Evolutionary conservation across 1,140 invertebrate species (phyloP).

Genomic region (Drosophila sechellia): DNA sequence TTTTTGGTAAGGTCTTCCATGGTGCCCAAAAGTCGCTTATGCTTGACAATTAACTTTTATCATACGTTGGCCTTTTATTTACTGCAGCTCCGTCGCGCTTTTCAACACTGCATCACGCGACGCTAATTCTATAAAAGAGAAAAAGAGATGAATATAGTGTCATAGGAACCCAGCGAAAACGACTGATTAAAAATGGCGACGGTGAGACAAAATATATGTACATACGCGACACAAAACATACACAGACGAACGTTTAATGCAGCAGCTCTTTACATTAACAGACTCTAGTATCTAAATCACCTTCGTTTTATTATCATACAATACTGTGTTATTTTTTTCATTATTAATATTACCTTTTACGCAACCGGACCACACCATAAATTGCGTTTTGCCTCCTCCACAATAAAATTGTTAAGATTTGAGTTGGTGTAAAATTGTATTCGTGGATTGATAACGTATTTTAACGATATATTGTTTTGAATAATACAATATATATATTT

Average conservation of each 20-base stretch:
- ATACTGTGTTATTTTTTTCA: neutral
- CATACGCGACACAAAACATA: conserved; percentile 40
- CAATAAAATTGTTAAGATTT: conserved; percentile 15
- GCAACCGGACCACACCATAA: conserved; percentile 68
- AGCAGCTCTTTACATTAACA: no score
- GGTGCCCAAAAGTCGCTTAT: conserved; percentile 38
- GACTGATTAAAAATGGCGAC: conserved; percentile 79
- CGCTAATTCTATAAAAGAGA: conserved; percentile 28
- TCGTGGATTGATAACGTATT: no score
- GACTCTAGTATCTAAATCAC: no score
- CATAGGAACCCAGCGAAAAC: conserved; percentile 55
- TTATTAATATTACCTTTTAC: conserved; percentile 67
- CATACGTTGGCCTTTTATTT: conserved; percentile 10
- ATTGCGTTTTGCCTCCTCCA: conserved; percentile 8
- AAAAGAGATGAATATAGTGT: conserved; percentile 44
- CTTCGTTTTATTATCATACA: no score
- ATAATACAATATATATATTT: conserved; percentile 77
- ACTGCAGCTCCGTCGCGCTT: conserved; percentile 32
- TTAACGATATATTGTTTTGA: conserved; percentile 58
- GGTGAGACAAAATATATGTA: conserved; percentile 72
- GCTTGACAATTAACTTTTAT: conserved; percentile 10
- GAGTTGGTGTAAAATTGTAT: no score
- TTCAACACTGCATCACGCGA: conserved; percentile 51
- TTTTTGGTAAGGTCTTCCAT: conserved; percentile 84
- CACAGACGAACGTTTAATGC: conserved; percentile 11